Percentiles rank a stretch among this genome's conserved stretches.
These are phyloP conservation scores for Brachionus rotundiformis DNA, from an alignment of 1,140 invertebrate species.

Conservation along the genomic window DNA sequence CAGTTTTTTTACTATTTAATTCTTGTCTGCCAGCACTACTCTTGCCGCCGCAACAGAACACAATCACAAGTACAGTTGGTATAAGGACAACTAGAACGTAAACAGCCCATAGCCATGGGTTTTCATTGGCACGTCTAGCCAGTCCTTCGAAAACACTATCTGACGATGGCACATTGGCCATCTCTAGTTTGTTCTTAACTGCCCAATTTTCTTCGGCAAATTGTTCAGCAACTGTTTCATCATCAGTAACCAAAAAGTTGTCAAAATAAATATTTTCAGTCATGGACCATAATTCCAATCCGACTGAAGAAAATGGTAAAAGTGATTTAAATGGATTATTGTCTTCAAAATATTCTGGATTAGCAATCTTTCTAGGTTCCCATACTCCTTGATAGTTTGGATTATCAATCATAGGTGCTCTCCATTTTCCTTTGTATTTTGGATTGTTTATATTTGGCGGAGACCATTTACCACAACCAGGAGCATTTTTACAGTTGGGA, in stretches of 20 bases:
- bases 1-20: conserved; percentile 69
- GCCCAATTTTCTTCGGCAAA: conserved; percentile 83
- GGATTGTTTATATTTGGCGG: conserved; percentile 84
- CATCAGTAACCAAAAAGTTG: conserved; percentile 88
- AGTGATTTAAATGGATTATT: conserved; percentile 77
- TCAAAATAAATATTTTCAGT: conserved; percentile 83
- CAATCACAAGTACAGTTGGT: conserved; percentile 76
- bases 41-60: conserved; percentile 70
- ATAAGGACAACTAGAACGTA: conserved; percentile 79
- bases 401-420: conserved; percentile 83
- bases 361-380: conserved; percentile 80
- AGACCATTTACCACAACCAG: conserved; percentile 89
- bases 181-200: conserved; percentile 75
- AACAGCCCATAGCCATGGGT: conserved; percentile 86
- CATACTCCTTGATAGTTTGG: conserved; percentile 92
- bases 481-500: conserved; percentile 77
- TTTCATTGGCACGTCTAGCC: conserved; percentile 78
- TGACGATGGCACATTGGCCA: conserved; percentile 64
- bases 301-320: conserved; percentile 71
- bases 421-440: conserved; percentile 77
- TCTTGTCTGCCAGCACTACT: conserved; percentile 55
- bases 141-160: conserved; percentile 78
- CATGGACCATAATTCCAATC: conserved; percentile 98
- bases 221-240: conserved; percentile 73
- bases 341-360: conserved; percentile 91